Conservation (phyloP, 64 coral and sea anemone genomes). For the Montipora efflorescens region DNA sequence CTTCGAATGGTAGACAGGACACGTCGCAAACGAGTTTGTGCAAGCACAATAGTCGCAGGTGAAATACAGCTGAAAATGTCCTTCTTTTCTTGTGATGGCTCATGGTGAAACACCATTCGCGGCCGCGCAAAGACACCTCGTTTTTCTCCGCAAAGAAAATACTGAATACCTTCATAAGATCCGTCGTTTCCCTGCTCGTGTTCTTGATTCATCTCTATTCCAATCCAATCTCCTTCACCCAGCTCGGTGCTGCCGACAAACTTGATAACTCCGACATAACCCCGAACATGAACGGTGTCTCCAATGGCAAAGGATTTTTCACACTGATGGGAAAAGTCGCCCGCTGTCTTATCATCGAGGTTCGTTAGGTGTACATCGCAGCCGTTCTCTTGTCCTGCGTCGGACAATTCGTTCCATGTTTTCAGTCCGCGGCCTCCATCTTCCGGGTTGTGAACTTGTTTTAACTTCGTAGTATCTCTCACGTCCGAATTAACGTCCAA, state of each 20-base stretch:
- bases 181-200: conserved; percentile 81
- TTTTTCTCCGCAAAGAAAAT: conserved; percentile 74
- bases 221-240: conserved; percentile 85
- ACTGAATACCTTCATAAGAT: conserved; percentile 54
- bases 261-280: conserved; percentile 91
- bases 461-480: background rate
- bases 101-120: conserved; percentile 18
- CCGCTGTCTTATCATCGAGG: background rate
- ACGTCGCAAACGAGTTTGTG: conserved; percentile 58
- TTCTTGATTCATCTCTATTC: conserved; percentile 70
- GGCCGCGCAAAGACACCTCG: conserved; percentile 81
- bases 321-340: background rate
- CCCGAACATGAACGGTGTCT: conserved; percentile 77
- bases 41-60: conserved; percentile 58
- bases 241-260: conserved; percentile 71
- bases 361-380: background rate
- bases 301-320: conserved; percentile 52
- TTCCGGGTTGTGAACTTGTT: background rate
- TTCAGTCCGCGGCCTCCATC: background rate
- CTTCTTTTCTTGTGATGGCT: background rate
- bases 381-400: background rate
- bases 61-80: conserved; percentile 51
- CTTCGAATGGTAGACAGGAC: conserved; percentile 61
- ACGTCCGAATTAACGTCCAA: conserved; percentile 1
- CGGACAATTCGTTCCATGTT: background rate